Base-by-base conservation (phyloP, 30 jellyfish, hydroid and myxozoan species). In the Haliclystus octoradiatus region DNA sequence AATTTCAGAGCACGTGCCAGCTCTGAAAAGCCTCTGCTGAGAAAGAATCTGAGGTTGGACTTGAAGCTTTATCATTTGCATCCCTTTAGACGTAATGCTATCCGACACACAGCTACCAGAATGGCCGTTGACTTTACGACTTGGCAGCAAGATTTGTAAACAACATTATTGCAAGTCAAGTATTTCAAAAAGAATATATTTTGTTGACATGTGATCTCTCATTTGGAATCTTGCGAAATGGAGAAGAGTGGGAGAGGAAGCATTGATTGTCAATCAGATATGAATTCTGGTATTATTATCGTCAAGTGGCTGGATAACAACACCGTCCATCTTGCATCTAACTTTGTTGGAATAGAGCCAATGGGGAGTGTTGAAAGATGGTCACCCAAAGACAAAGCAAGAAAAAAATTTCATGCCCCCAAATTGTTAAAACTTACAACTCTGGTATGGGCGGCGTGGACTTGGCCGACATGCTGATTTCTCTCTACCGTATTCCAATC, bases 361-460 rank as follows among this genome's bases (percentile, higher is more conserved):
- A 27, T 73, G 28, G 83, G 71, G 9, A 4, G 61, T 3, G 78
- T 81, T 3, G 34, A 71, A 76, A 65, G 93, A 50, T 77, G 95
- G 95, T 28, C 73, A 64, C 53, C 73, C 26, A 83, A 84, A 53
- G 64, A 46, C 33, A 84, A 80, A 71, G 67, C 34, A 24, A 32
- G 69, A 32, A 83, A 34, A 29, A 74, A 83, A 19, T 68, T 83
- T 28, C 70, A 66, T 66, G 70, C 84, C 62, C 93, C 93, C 2
- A 78, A 66, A 49, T 84, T 31, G 82, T 84, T 31, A 47, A 33
- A 29, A 61, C 57, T 53, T 84, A 84, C 61, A 84, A 77, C 88
- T 33, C 64, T 50, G 78, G 92, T 35, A 84, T 76, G 93, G 93
- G 95, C n/a, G 93, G 95, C 29, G 93, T 77, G 49, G 83, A 84